phyloP scores from a whole-genome alignment of 1,140 invertebrate genomes.

The Colletes latitarsis region DNA sequence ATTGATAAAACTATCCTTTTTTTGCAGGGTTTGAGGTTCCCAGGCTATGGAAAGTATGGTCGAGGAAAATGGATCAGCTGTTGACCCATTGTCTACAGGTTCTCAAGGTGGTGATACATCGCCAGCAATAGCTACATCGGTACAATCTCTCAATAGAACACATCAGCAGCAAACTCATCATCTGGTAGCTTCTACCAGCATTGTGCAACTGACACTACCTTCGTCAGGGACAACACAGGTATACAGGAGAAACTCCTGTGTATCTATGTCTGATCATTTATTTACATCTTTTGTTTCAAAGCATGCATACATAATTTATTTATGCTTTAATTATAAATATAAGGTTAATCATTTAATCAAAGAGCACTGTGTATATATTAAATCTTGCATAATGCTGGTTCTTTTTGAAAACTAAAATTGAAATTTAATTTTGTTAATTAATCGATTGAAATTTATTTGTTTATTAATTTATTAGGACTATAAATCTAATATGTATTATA shows the following conservation, averaged over 20 bases:
- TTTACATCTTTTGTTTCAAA: constrained; percentile 52
- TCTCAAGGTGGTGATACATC: constrained; percentile 81
- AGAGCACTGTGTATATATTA: constrained; percentile 32
- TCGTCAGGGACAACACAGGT: constrained; percentile 87
- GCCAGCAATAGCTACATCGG: constrained; percentile 82
- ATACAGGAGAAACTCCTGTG: constrained; percentile 80
- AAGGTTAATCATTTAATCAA: constrained; percentile 15
- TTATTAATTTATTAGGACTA: constrained; percentile 10
- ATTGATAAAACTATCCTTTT: constrained; percentile 9
- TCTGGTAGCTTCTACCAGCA: constrained; percentile 87
- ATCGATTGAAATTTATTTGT: neutral
- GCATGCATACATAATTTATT: constrained; percentile 57
- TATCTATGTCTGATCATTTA: constrained; percentile 71
- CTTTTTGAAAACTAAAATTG: constrained; percentile 22
- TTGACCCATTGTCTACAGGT: constrained; percentile 83
- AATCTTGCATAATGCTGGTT: constrained; percentile 79
- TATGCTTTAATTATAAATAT: constrained; percentile 35
- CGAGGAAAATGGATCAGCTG: constrained; percentile 90
- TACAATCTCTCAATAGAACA: constrained; percentile 81
- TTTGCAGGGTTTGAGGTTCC: constrained; percentile 81
- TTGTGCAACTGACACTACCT: constrained; percentile 91
- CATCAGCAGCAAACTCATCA: constrained; percentile 81
- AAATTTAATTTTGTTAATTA: constrained; percentile 13
- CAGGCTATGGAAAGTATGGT: constrained; percentile 92
- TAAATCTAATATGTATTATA: neutral